Conservation (phyloP, 2,113 vertebrate genomes). For the Pitta sordida region DNA sequence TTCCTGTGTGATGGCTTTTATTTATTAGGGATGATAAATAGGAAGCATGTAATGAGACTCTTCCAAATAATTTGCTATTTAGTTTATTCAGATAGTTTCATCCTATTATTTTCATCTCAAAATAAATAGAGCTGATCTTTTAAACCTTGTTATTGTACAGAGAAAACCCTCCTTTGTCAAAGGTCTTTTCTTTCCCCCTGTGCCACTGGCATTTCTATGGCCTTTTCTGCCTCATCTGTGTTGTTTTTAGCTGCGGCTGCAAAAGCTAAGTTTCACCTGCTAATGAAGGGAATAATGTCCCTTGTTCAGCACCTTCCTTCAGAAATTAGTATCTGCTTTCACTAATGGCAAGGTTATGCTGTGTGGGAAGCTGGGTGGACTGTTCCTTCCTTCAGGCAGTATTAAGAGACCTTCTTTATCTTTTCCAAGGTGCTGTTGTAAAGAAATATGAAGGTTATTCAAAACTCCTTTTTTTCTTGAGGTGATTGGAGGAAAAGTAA, state of each 20-base stretch:
- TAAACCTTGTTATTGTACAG: neutral
- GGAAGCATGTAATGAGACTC: neutral
- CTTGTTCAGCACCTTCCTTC: neutral
- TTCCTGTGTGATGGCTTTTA: neutral
- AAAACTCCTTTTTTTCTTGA: neutral
- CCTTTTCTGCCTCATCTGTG: neutral
- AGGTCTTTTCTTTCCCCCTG: neutral
- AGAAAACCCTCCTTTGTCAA: neutral
- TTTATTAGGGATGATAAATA: neutral
- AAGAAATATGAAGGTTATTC: neutral
- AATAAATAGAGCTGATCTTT: neutral
- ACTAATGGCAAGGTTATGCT: neutral
- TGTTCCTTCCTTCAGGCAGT: neutral
- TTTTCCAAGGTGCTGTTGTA: neutral
- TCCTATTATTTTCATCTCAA: neutral
- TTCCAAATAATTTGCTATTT: neutral
- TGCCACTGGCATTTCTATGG: neutral
- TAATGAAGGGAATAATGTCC: neutral
- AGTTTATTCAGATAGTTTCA: neutral
- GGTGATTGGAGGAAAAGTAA: neutral
- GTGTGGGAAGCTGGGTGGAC: neutral
- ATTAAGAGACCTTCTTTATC: neutral
- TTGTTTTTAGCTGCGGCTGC: neutral
- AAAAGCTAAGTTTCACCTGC: neutral
- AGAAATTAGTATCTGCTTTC: neutral